Conservation (phyloP, 2,888 invertebrate genomes). For the Phortica magna region DNA sequence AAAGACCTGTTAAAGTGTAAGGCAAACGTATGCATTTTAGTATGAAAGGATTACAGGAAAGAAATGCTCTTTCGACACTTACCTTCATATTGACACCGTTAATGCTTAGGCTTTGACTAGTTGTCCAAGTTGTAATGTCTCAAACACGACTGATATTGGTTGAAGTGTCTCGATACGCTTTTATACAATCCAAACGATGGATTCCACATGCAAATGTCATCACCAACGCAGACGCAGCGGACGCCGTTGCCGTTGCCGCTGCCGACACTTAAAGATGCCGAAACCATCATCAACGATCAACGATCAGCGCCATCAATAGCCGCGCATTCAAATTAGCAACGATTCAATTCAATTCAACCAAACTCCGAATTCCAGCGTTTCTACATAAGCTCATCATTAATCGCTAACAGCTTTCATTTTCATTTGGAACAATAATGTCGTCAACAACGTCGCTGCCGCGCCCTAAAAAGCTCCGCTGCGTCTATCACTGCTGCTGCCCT, state of each 20-base stretch:
- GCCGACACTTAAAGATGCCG: constrained; percentile 42
- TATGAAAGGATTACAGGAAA: background rate
- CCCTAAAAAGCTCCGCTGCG: background rate
- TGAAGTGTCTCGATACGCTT: constrained; percentile 48
- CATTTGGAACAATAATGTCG: background rate
- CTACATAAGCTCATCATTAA: background rate
- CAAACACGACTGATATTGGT: constrained; percentile 58
- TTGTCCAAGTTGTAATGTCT: constrained; percentile 38
- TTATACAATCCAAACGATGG: constrained; percentile 55
- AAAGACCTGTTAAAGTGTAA: constrained; percentile 57
- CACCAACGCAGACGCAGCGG: background rate
- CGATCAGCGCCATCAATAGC: background rate
- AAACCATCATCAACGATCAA: constrained; percentile 24
- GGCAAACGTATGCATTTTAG: background rate
- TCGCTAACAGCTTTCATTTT: constrained; percentile 19
- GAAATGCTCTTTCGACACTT: constrained; percentile 39
- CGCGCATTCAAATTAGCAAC: constrained; percentile 51
- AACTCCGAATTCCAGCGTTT: constrained; percentile 14
- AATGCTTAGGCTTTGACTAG: constrained; percentile 48
- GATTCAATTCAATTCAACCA: constrained; percentile 2
- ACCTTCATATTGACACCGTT: constrained; percentile 66
- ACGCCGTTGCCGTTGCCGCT: background rate
- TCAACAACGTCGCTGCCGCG: background rate
- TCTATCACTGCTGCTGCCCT: constrained; percentile 40
- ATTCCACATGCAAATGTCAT: constrained; percentile 23